Conservation (phyloP, 2,113 vertebrate genomes). For the Dromas ardeola region DNA sequence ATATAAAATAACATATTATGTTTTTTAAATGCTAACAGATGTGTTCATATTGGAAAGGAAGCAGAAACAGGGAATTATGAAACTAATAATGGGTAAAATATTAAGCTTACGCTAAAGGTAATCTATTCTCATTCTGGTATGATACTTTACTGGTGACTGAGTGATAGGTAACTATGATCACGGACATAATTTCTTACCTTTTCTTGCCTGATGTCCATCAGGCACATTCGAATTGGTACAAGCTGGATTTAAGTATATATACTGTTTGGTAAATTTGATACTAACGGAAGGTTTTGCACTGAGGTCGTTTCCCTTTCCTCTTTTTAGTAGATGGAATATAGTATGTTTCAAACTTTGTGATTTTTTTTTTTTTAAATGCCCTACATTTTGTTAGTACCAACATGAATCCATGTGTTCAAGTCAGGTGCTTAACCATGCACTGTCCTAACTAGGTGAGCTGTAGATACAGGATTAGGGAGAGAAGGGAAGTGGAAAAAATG, state of each 20-base stretch:
- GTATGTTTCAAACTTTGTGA: neutral
- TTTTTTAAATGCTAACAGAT: neutral
- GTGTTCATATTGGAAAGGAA: neutral
- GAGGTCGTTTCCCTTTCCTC: neutral
- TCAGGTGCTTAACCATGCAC: neutral
- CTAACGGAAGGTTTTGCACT: neutral
- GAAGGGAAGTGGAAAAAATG: neutral
- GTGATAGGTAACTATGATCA: neutral
- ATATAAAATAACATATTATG: rapidly evolving
- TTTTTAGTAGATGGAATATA: neutral
- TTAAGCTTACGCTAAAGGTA: neutral
- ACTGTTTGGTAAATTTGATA: neutral
- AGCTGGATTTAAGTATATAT: neutral
- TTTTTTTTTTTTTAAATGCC: neutral
- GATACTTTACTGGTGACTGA: neutral
- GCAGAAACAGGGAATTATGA: neutral
- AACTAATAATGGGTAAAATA: neutral
- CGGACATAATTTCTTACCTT: neutral
- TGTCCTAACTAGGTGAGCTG: neutral
- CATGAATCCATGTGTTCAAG: neutral
- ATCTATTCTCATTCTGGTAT: neutral
- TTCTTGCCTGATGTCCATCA: neutral
- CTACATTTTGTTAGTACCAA: neutral
- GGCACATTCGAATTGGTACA: neutral
- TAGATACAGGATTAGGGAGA: neutral